These are phyloP conservation scores for Climacteris rufus DNA, from an alignment of 2,113 vertebrate species.

Conservation along the genomic window DNA sequence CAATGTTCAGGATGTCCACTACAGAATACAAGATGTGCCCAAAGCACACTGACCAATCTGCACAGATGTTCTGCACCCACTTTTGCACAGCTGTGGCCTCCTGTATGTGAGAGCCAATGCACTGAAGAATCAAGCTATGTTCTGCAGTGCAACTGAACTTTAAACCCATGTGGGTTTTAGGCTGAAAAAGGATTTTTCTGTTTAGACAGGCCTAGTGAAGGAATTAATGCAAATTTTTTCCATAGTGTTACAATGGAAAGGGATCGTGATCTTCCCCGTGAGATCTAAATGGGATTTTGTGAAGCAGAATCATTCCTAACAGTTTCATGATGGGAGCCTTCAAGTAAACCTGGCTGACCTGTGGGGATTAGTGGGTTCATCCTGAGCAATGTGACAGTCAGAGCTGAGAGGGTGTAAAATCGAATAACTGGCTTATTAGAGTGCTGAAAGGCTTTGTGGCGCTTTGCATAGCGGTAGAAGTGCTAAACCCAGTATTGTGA, in stretches of 20 bases:
- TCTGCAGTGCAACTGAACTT: neutral
- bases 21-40: neutral
- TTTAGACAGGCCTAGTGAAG: neutral
- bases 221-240: neutral
- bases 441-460: neutral
- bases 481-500: neutral
- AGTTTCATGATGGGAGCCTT: neutral
- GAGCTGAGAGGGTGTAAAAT: neutral
- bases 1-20: neutral
- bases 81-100: neutral
- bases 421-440: neutral
- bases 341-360: neutral
- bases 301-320: neutral
- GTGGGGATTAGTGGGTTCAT: neutral
- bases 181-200: neutral
- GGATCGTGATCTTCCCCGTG: neutral
- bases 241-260: neutral
- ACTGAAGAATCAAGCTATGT: neutral
- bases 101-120: fast-evolving
- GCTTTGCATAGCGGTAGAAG: neutral
- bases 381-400: neutral
- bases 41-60: neutral
- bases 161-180: neutral
- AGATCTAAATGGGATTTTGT: neutral
- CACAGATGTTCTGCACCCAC: neutral